Evolutionary conservation across 2,113 vertebrate species (phyloP), one percentile per base, ranked within the genome.

Genomic region (Speoplatyrhinus poulsoni): DNA sequence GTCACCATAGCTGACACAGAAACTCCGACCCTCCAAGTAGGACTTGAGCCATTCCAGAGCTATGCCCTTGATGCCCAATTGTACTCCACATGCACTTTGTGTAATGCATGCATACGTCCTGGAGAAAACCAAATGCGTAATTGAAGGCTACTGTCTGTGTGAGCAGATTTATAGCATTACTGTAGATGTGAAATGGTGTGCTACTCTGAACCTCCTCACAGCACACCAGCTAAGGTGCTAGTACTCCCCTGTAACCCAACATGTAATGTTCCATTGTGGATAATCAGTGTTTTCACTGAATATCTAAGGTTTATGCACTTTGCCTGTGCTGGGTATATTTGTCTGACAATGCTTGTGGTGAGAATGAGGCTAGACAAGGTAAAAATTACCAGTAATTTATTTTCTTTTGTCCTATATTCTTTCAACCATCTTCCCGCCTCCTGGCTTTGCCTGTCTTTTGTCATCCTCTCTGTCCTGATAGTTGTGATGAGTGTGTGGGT

Each of bases 111-210:
- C 3, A 65, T 82, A 8, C 52, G 5, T 55, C 80, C 70, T 0
- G 3, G 8, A 3, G 41, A 52, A 59, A 75, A 7, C 26, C 52
- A 77, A 80, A 82, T 1, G 1, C 57, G 36, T 41, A 4, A 41
- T 41, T 41, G 36, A 6, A 41, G 36, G 26, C 26, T 26, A 26
- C 26, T 41, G 36, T 41, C 36, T 41, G 36, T 55, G 6, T 5
- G 19, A 3, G 49, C 19, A 65, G 75, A 76, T 67, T 54, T 76
- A 60, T 66, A 60, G 80, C 61, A 65, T 69, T 66, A 26, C 26
- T 26, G 26, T 26, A 60, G 55, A 65, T 48, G 60, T 76, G 52
- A 69, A 78, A 66, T 62, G 82, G 71, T 80, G 85, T 72, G 67
- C 62, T 70, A 67, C 54, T 56, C 17, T 17, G 69, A 75, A 41